These are phyloP conservation scores for Labroides dimidiatus DNA, from an alignment of 2,797 vertebrate species.

Conservation along the genomic window DNA sequence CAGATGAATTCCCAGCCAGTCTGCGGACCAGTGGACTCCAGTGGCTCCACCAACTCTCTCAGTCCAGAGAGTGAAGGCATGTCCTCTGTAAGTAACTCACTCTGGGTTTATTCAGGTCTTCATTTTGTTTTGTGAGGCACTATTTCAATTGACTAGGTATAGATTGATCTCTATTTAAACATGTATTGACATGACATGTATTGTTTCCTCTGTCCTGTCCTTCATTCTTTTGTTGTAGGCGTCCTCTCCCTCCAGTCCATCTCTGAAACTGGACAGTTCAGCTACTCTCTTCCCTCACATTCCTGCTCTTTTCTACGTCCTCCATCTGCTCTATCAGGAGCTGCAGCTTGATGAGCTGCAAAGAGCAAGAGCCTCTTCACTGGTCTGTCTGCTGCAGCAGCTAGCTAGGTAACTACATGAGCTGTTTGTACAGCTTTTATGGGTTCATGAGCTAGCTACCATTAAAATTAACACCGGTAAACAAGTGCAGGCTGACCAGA, in stretches of 20 bases:
- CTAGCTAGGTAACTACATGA: conserved; percentile 88
- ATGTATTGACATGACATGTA: no score
- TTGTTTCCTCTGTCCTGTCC: not conserved
- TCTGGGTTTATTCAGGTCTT: not conserved
- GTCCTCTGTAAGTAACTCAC: conserved; percentile 54
- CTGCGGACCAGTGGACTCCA: conserved; percentile 75
- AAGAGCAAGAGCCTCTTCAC: conserved; percentile 88
- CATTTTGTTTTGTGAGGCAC: not conserved
- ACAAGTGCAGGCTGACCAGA: not conserved
- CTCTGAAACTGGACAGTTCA: conserved; percentile 88
- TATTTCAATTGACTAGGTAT: no score
- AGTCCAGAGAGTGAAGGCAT: conserved; percentile 23
- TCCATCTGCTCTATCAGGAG: conserved; percentile 96
- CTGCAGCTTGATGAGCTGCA: conserved; percentile 95
- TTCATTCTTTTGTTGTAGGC: conserved; percentile 25
- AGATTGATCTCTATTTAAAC: no score
- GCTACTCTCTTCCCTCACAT: conserved; percentile 93
- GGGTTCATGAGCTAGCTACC: not conserved
- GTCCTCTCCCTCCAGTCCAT: conserved; percentile 61
- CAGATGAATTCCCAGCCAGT: conserved; percentile 87
- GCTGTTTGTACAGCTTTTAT: not conserved
- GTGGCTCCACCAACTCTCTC: conserved; percentile 4
- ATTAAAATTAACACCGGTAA: not conserved
- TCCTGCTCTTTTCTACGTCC: conserved; percentile 94
- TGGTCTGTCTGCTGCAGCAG: conserved; percentile 93